Evolutionary conservation across 2,113 vertebrate species (phyloP).

Genomic region (Amblyornis subalaris): DNA sequence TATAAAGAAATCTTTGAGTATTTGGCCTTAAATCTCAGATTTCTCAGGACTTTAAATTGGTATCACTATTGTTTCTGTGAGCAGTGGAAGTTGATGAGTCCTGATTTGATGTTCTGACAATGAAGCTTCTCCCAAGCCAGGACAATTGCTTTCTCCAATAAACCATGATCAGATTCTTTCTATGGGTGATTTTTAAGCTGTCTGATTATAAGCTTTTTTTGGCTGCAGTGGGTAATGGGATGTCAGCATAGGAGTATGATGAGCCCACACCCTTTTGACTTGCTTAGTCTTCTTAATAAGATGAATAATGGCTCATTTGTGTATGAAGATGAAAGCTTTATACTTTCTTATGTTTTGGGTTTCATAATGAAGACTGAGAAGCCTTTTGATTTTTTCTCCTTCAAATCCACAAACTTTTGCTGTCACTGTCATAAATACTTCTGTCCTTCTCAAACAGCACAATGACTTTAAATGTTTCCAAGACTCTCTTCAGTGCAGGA

Average conservation of each 20-base stretch:
- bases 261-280: background rate
- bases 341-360: background rate
- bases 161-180: background rate
- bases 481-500: background rate
- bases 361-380: background rate
- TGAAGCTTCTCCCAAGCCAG: background rate
- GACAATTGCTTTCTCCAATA: background rate
- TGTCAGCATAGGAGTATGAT: background rate
- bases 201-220: background rate
- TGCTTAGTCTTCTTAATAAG: background rate
- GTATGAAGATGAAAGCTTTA: background rate
- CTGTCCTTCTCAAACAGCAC: background rate
- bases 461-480: background rate
- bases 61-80: background rate
- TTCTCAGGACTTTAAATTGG: background rate
- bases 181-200: accelerated
- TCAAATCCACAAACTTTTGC: background rate
- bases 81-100: background rate
- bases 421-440: background rate
- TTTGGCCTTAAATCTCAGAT: background rate
- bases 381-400: background rate
- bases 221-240: background rate
- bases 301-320: background rate
- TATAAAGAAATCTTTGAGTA: background rate
- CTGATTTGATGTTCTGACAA: background rate